Evolutionary conservation across 2,113 vertebrate species (phyloP).

Genomic region (Ailurus styani): DNA sequence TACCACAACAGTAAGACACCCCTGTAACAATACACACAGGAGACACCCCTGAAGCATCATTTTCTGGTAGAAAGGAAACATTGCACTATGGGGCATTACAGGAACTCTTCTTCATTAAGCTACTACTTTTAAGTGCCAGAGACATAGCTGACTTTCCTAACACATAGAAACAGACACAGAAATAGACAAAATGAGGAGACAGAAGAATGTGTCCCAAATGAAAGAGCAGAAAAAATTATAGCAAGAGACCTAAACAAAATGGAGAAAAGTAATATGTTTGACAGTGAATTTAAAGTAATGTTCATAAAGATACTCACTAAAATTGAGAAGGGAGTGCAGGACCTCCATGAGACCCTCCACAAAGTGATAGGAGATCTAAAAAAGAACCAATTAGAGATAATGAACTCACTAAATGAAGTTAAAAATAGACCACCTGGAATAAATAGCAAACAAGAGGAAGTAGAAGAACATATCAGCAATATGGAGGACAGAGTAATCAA

Average conservation of each 20-base stretch:
- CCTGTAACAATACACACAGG: not conserved
- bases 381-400: not conserved
- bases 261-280: not conserved
- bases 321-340: not conserved
- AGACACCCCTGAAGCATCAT: not conserved
- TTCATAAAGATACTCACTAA: not conserved
- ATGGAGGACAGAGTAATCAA: not conserved
- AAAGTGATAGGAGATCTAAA: not conserved
- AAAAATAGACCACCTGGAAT: not conserved
- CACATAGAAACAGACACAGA: not conserved
- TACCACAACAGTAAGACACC: not conserved
- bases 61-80: not conserved
- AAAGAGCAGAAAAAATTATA: not conserved
- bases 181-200: not conserved
- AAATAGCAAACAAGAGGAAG: not conserved
- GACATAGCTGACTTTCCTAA: not conserved
- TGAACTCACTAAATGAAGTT: not conserved
- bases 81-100: not conserved
- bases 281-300: not conserved
- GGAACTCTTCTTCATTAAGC: not conserved
- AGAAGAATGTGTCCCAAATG: not conserved
- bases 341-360: not conserved
- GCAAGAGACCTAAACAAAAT: not conserved
- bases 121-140: not conserved
- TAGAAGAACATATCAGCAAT: not conserved